Evolutionary conservation across 2,888 invertebrate genomes (phyloP), one percentile per base, ranked within the genome.

Genomic region (Apamea epomidion): DNA sequence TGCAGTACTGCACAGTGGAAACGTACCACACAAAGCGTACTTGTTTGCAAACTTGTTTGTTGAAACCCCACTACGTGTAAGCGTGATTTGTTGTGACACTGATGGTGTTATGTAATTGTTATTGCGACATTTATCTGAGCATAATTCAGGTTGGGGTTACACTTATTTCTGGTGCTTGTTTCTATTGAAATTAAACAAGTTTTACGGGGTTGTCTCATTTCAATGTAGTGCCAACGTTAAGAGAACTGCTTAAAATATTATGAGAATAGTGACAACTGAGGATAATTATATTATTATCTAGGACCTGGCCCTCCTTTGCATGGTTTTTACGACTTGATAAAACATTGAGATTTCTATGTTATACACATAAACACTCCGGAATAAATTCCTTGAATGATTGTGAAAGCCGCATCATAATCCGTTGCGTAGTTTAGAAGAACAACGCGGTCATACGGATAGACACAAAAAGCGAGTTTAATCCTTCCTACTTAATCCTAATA

Each of bases 61-160:
- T 77, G 77, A 81, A 87, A 84, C 72, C 69, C 62, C 45, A 67
- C 58, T 51, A 69, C 81, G 76, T 85, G 85, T 84, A 76, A 75
- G 73, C 85, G 85, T 85, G 85, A 85, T 84, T 87, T 85, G 85
- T 85, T 42, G 74, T 62, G 72, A 87, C 85, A 70, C 85, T 87
- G 76, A 81, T 87, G 75, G 80, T 75, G 87, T 85, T 84, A 84
- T 84, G 73, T 85, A 87, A 87, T 85, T 87, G 85, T 85, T 87
- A 84, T 84, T 85, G 85, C 81, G 87, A 84, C 85, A 87, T 84
- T 85, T 87, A 87, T 85, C 80, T 87, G 72, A 74, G 73, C 84
- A 85, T 85, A 70, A 83, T 87, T 85, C 75, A 79, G 73, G 65
- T 76, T 79, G 75, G 29, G 73, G 75, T 76, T 42, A 83, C 54